Base-by-base conservation (phyloP, 2,888 invertebrate species). In the Eristalinus aeneus region DNA sequence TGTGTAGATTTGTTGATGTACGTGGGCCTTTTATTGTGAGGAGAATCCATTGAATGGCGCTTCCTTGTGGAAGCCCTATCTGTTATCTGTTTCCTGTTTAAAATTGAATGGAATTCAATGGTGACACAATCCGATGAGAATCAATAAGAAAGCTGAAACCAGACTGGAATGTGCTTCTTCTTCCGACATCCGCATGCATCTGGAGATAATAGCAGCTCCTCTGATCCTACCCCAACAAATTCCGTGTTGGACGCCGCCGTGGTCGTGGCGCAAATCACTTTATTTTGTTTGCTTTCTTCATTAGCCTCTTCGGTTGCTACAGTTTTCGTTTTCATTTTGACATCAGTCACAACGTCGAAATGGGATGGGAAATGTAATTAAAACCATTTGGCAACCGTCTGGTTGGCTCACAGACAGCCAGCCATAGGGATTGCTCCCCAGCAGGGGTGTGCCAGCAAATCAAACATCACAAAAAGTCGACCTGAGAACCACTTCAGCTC, bases 381-480 rank as follows among this genome's bases (percentile, higher is more conserved):
- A 76, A 68, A 34, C 34, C 61, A 61, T 68, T 60, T 67, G 23
- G 61, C 36, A 68, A 76, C 68, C 76, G 39, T 34, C 31, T 69
- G 76, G 16, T 5, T 8, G 6, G n/a, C 46, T 16, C n/a, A n/a
- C 46, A 46, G 8, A 16, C 34, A 4, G 34, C 2, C 27, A 27
- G 27, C 2, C 27, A 27, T 2, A 27, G 34, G 34, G 34, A 10
- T 34, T 34, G 9, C 8, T 10, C 10, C 10, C 22, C 16, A 6
- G 20, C 10, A 11, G 27, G 5, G 27, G 27, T 27, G 20, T 58
- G 58, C 5, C 58, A 58, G 9, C 61, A 61, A 78, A 58, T n/a
- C 31, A 64, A 27, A 31, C 54, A 20, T 36, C 6, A 39, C 8
- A 39, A 39, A 12, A 39, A 39, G 16, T 16, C 46, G 5, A 46